Percentiles rank a stretch among this genome's conserved stretches.
phyloP scores from a whole-genome alignment of 2,888 invertebrate genomes.

The Eudemis profundana region DNA sequence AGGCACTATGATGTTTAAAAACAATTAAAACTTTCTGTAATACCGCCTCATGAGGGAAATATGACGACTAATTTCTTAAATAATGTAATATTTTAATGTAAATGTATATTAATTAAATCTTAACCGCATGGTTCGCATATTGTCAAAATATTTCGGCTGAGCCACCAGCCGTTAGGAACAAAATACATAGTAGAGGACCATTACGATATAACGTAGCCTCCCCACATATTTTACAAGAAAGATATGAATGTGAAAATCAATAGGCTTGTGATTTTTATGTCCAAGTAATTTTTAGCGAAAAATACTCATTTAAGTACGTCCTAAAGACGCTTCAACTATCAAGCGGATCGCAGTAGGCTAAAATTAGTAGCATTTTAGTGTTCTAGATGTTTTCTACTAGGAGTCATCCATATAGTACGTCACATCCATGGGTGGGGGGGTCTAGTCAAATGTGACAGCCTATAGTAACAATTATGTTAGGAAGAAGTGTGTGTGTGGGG shows the following conservation, averaged over 20 bases:
- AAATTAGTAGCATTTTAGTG: conserved; percentile 26
- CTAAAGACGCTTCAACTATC: neutral
- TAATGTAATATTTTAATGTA: conserved; percentile 10
- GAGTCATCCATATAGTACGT: too few relatives aligned
- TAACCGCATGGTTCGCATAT: conserved; percentile 16
- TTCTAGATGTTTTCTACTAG: conserved; percentile 39
- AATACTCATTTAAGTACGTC: neutral
- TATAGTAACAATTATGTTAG: too few relatives aligned
- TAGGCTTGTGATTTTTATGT: conserved; percentile 24
- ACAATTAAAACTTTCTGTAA: too few relatives aligned
- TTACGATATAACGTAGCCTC: conserved; percentile 45
- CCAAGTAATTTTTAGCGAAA: neutral
- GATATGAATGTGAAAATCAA: conserved; percentile 2
- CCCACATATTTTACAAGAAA: conserved; percentile 18
- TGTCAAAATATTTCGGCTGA: conserved; percentile 32
- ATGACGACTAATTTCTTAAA: conserved; percentile 10
- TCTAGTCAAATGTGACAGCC: too few relatives aligned
- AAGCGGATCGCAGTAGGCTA: conserved; percentile 15
- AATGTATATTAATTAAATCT: conserved; percentile 8
- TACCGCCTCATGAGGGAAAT: too few relatives aligned
- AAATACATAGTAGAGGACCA: conserved; percentile 60
- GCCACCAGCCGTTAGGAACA: conserved; percentile 22
- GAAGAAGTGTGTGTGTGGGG: too few relatives aligned
- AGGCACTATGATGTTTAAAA: too few relatives aligned
- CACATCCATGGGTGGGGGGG: too few relatives aligned